These are phyloP conservation scores for Drosophila willistoni DNA, from an alignment of 1,140 invertebrate species.

Conservation along the genomic window DNA sequence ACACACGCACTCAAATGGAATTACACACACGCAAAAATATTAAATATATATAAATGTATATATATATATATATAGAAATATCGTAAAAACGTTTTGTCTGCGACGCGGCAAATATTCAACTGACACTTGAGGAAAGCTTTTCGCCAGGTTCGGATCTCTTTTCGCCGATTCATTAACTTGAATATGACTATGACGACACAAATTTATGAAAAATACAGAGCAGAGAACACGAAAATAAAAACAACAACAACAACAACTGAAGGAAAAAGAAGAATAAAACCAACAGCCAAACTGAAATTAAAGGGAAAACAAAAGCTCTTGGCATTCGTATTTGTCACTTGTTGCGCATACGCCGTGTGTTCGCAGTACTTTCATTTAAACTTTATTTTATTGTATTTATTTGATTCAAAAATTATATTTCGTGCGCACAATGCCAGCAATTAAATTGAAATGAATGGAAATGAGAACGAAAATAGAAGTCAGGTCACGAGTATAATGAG, in stretches of 20 bases:
- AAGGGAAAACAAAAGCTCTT: constrained; percentile 47
- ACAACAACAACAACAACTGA: not conserved
- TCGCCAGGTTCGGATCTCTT: constrained; percentile 54
- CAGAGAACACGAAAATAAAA: not conserved
- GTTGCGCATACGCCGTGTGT: constrained; percentile 75
- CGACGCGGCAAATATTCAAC: constrained; percentile 66
- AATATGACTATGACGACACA: constrained; percentile 61
- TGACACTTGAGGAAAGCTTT: constrained; percentile 69
- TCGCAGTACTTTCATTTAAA: constrained; percentile 4
- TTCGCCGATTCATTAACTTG: constrained; percentile 67
- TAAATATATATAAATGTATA: constrained; percentile 9
- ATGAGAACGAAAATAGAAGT: constrained; percentile 25
- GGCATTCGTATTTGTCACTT: constrained; percentile 52
- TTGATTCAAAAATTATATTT: constrained; percentile 31
- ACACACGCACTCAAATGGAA: constrained; percentile 9
- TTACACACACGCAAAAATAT: constrained; percentile 18
- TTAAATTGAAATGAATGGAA: constrained; percentile 56
- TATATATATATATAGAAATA: constrained; percentile 17
- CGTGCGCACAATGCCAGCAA: constrained; percentile 46
- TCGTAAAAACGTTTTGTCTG: constrained; percentile 48
- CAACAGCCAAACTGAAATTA: constrained; percentile 11
- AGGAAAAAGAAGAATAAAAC: not conserved
- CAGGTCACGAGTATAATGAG: constrained; percentile 20
- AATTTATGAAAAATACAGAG: constrained; percentile 48
- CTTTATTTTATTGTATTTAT: constrained; percentile 23